Evolutionary conservation across 2,888 invertebrate species (phyloP), one percentile per base, ranked within the genome.

Genomic region (Lasioglossum vierecki): DNA sequence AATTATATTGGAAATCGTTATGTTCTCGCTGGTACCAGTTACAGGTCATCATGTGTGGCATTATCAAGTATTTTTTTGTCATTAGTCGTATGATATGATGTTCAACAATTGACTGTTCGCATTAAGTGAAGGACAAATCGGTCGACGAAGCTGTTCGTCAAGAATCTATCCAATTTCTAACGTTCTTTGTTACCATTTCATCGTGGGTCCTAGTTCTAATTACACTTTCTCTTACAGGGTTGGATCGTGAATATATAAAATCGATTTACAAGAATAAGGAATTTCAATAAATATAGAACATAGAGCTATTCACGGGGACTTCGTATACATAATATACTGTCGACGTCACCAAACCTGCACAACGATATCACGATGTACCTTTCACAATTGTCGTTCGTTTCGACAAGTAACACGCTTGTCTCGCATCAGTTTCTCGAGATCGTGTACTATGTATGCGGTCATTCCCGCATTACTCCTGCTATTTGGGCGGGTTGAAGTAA

Each of bases 401-500:
- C 68, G 30, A 39, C 68, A 68, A 68, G 35, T 9, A 18, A 22
- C 11, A 68, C 39, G 22, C 9, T 66, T 11, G 26, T 60, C 60
- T 60, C 26, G 26, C 26, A 60, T 35, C 66, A 18, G 66, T 66
- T 66, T 30, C 35, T 35, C 30, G 35, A 18, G 66, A 66, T 66
- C 30, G 66, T 4, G 66, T 66, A 3, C 18, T 0, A 66, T 35
- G 8, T 66, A 8, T 2, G 30, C 30, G 66, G 66, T 66, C 1
- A 26, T 60, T 60, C 13, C 26, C 60, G 26, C 26, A 26, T 60
- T 60, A 60, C 26, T 60, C 60, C 26, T 60, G 63, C 87, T 91
- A 90, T 79, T 96, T 97, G 13, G 98, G 98, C 18, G 98, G 98
- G 95, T 98, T 98, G 92, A 98, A 97, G 94, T 97, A 98, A 94